Base-by-base conservation (phyloP, 23 tunicate species). In the Ciona savignyi region DNA sequence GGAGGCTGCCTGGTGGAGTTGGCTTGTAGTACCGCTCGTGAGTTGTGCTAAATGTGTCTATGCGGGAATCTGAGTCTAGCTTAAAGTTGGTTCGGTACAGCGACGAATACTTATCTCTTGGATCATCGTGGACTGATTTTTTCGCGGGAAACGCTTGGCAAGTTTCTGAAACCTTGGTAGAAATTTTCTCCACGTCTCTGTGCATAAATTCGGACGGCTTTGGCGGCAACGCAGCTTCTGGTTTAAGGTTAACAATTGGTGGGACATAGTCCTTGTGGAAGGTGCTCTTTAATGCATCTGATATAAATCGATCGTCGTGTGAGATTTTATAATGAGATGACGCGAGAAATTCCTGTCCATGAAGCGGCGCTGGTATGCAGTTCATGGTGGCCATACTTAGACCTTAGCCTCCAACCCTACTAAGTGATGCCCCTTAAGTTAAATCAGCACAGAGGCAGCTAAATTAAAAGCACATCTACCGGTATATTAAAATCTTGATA, bases 51-150 rank as follows among this genome's bases (percentile, higher is more conserved):
- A 88, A 88, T 11, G 80, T 33, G 31, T 77, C 73, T 11, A 88
- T 82, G 72, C 88, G 63, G 1, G 29, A 33, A 77, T 88, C 96
- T 23, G 87, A 82, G 74, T 88, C 67, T 64, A 86, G 79, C 66
- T 88, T 88, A 66, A 88, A 88, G 62, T 88, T 78, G 3, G 96
- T 88, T 72, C 73, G 72, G 69, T 82, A 88, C n/a, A 88, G 71
- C 32, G 88, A 66, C 32, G 78, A 68, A 61, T 88, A 88, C 72
- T 88, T 88, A 60, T 88, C 96, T 25, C 82, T 65, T 27, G 30
- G 27, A 62, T 81, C 83, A 29, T 75, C 73, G 22, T 32, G 71
- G 32, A 65, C 48, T 24, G 76, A 60, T 25, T 72, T 49, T 67
- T 88, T 88, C 27, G 66, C 75, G 1, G 84, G 88, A 78, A 64